Evolutionary conservation across 37 sponge, comb jelly and placozoan species (phyloP).

Genomic region (Theonella swinhoei): DNA sequence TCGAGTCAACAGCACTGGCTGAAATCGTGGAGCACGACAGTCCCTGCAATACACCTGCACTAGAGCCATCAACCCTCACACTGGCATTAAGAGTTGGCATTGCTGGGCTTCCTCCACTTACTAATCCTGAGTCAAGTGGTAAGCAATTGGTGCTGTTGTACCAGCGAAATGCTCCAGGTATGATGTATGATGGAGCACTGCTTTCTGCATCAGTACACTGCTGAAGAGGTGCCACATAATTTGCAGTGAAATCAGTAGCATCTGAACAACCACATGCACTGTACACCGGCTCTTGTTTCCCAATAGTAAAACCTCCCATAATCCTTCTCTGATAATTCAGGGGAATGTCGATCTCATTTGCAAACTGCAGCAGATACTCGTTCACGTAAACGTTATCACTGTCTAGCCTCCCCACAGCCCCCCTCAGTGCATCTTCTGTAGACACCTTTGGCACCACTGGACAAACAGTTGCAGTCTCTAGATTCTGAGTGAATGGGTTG

Average conservation of each 20-base stretch:
- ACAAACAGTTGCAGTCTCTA: conserved; percentile 19
- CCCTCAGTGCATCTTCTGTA: neutral
- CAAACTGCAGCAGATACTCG: conserved; percentile 50
- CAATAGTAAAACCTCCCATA: conserved; percentile 41
- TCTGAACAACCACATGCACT: conserved; percentile 37
- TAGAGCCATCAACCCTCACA: neutral
- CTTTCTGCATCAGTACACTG: neutral
- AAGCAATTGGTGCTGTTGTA: neutral
- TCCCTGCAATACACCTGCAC: neutral
- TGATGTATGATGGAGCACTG: neutral
- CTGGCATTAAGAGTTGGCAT: neutral
- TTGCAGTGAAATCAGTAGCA: neutral
- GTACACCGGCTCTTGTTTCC: conserved; percentile 10
- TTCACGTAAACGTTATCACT: conserved; percentile 38
- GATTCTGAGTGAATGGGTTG: neutral
- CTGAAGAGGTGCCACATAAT: neutral
- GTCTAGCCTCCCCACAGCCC: conserved; percentile 32
- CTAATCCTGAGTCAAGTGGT: neutral
- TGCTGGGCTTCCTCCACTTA: neutral
- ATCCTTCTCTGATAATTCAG: conserved; percentile 28
- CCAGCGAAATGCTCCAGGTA: neutral
- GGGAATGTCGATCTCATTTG: neutral
- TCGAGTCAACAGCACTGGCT: neutral
- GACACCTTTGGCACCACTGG: conserved; percentile 58
- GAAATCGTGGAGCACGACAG: neutral